Percentiles rank a stretch among this genome's conserved stretches.
Conservation (phyloP, 1,140 invertebrate species). For the Chironomus striatipennis region DNA sequence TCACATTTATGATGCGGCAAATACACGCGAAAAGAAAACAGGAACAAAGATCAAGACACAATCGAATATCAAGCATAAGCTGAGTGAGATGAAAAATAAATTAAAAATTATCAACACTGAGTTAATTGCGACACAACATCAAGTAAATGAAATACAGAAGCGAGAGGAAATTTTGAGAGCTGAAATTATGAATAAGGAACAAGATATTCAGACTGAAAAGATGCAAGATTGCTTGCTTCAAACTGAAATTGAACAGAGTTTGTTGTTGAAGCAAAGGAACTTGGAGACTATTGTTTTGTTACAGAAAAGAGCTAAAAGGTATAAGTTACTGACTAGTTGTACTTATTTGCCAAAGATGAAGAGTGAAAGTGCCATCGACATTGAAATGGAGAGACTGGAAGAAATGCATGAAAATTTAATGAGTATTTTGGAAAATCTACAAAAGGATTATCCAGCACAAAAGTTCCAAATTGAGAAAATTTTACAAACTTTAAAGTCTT, state of each 20-base stretch:
- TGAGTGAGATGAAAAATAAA: slow-evolving; percentile 49
- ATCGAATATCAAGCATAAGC: slow-evolving; percentile 39
- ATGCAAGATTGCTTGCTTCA: slow-evolving; percentile 42
- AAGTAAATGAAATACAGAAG: slow-evolving; percentile 29
- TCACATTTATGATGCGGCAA: slow-evolving; percentile 49
- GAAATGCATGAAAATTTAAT: slow-evolving; percentile 43
- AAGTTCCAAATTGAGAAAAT: slow-evolving; percentile 44
- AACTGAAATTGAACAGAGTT: slow-evolving; percentile 34
- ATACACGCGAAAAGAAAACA: slow-evolving; percentile 46
- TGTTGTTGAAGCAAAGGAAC: slow-evolving; percentile 43
- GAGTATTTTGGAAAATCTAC: slow-evolving; percentile 45
- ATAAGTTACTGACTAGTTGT: slow-evolving; percentile 44
- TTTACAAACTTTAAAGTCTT: slow-evolving; percentile 43
- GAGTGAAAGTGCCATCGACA: slow-evolving; percentile 40
- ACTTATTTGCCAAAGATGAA: slow-evolving; percentile 43
- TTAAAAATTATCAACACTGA: slow-evolving; percentile 47
- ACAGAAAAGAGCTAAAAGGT: slow-evolving; percentile 48
- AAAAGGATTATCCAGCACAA: slow-evolving; percentile 48
- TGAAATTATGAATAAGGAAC: slow-evolving; percentile 30
- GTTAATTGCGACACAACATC: slow-evolving; percentile 27
- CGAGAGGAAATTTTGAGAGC: slow-evolving; percentile 34
- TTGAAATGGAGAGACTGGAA: slow-evolving; percentile 44
- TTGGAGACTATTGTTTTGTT: slow-evolving; percentile 51
- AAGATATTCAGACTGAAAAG: slow-evolving; percentile 42
- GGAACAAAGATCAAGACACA: slow-evolving; percentile 31